Evolutionary conservation across 2,797 vertebrate species (phyloP).

Genomic region (Bucorvus abyssinicus): DNA sequence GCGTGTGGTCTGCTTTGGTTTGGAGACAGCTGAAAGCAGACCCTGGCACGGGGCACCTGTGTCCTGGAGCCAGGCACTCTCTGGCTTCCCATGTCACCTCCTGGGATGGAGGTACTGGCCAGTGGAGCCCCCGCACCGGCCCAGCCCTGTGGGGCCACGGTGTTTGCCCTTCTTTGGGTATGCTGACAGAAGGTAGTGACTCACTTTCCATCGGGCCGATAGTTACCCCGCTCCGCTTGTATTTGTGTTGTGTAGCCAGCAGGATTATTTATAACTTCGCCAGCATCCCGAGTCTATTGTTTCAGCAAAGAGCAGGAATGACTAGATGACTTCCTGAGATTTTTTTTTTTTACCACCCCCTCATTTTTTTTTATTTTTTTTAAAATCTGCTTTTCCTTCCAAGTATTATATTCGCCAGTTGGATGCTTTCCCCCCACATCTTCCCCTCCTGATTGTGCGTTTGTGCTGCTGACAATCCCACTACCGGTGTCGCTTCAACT

Average conservation of each 20-base stretch:
- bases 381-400: conserved; percentile 62
- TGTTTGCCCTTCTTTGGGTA: conserved; percentile 57
- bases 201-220: conserved; percentile 48
- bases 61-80: too few relatives aligned
- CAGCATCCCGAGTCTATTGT: conserved; percentile 68
- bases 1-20: not conserved
- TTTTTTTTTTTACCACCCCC: conserved; percentile 47
- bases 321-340: conserved; percentile 69
- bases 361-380: conserved; percentile 39
- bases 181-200: conserved; percentile 44
- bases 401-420: conserved; percentile 64
- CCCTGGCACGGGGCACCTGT: accelerated
- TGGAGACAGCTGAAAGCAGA: not conserved
- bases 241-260: conserved; percentile 62
- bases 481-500: conserved; percentile 46
- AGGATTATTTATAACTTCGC: conserved; percentile 63
- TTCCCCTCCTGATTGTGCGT: conserved; percentile 60
- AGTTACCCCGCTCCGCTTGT: conserved; percentile 51
- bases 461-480: conserved; percentile 47
- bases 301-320: conserved; percentile 65
- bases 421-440: conserved; percentile 58
- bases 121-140: too few relatives aligned
- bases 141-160: not conserved
- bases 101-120: too few relatives aligned
- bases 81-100: too few relatives aligned